These are phyloP conservation scores for Drepana falcataria DNA, from an alignment of 2,888 invertebrate genomes.

Conservation along the genomic window DNA sequence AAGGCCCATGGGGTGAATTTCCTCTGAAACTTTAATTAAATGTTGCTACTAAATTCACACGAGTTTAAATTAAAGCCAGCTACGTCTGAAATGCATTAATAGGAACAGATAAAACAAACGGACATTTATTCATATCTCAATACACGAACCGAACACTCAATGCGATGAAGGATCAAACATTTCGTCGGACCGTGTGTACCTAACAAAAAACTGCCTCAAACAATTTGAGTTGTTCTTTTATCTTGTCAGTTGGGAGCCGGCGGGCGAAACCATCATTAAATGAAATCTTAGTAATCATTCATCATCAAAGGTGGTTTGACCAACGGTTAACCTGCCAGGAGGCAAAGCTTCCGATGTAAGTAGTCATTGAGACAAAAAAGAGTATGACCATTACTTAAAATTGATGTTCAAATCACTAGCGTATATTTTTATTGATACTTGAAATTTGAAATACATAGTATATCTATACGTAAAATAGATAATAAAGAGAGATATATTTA, in stretches of 20 bases:
- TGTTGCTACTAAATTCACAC: no score
- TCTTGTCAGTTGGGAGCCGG: constrained; percentile 58
- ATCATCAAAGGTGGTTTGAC: constrained; percentile 70
- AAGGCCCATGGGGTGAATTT: no score
- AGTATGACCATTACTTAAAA: constrained; percentile 22
- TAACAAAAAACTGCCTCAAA: constrained; percentile 28
- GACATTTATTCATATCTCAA: constrained; percentile 24
- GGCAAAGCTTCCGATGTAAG: constrained; percentile 46
- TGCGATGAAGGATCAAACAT: constrained; percentile 48
- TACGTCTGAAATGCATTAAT: no score
- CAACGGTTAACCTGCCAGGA: constrained; percentile 56
- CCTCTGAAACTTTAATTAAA: no score
- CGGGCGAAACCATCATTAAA: constrained; percentile 61
- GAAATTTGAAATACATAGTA: background rate
- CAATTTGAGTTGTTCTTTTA: constrained; percentile 30
- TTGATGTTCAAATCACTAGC: constrained; percentile 30
- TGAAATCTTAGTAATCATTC: constrained; percentile 73
- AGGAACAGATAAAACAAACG: constrained; percentile 1
- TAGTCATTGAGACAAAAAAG: constrained; percentile 45
- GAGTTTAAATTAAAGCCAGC: no score
- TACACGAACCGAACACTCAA: constrained; percentile 29
- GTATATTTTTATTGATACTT: constrained; percentile 2
- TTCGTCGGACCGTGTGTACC: constrained; percentile 39
- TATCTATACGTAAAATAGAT: no score
- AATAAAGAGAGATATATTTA: no score